Percentiles rank a stretch among this genome's conserved stretches.
phyloP scores from a whole-genome alignment of 2,113 vertebrate genomes.

The Acrocephalus kingi region DNA sequence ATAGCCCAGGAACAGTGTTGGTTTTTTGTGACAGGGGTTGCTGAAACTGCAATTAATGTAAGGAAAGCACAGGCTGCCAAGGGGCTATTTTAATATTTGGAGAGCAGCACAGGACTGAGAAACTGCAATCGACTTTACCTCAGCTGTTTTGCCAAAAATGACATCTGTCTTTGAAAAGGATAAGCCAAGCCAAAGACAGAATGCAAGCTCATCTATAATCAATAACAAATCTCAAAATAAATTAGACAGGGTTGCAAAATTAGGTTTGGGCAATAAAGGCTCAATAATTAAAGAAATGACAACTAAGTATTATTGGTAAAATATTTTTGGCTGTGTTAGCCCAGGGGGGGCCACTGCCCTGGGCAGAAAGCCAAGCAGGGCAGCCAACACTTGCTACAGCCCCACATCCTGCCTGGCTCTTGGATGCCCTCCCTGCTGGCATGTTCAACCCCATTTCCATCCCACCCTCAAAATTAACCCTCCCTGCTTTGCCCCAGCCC shows the following conservation, averaged over 20 bases:
- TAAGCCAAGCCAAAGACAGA: neutral
- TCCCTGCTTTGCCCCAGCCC: neutral
- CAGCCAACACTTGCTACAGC: neutral
- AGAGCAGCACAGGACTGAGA: neutral
- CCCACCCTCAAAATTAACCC: neutral
- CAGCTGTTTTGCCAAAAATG: slow-evolving; percentile 4
- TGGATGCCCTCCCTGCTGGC: neutral
- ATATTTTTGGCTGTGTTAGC: neutral
- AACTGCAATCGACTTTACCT: neutral
- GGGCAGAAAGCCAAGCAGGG: neutral
- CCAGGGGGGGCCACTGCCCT: neutral
- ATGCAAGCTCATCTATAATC: neutral
- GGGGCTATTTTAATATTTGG: slow-evolving; percentile 9
- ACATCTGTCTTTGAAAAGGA: neutral
- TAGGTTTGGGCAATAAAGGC: slow-evolving; percentile 20
- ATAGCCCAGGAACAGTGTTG: neutral
- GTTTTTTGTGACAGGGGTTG: neutral
- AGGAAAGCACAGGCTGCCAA: neutral
- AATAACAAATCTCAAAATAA: neutral
- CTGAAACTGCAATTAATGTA: neutral
- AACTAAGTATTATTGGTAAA: neutral
- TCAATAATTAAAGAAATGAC: neutral
- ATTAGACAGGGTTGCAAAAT: neutral
- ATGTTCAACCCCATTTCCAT: neutral
- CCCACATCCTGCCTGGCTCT: neutral